Evolutionary conservation across 2,797 vertebrate species (phyloP), one percentile per base, ranked within the genome.

Genomic region (Glossophaga mutica): DNA sequence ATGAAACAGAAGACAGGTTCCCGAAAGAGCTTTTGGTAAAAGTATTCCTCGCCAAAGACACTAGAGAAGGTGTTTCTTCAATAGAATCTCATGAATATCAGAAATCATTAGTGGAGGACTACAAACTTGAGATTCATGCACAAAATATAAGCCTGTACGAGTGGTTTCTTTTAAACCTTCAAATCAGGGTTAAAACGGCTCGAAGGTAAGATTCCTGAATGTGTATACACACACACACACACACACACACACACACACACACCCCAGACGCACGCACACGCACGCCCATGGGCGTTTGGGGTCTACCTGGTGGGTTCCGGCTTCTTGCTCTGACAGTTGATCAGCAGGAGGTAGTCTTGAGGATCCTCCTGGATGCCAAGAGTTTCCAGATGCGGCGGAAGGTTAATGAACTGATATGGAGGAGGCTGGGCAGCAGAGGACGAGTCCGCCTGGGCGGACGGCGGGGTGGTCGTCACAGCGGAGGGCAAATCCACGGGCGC

Each of bases 261-360:
- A 10, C 24, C 32, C 24, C 5, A 0, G 62, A 34, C 34, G 3
- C 29, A 3, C 48, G 3, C 24, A 4, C 44, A 2, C 32, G 0
- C 29, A 5, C 29, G 4, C 11, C 4, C 5, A 24, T 3, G 2
- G 15, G 24, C 26, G 9, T 2, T 2, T 0, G 29, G 9, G 82
- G 68, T 62, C 98, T 97, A 99, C 99, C 99, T 99, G 98, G 98
- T 98, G 81, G 99, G 98, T 97, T 99, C 99, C 22, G 99, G 99
- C 98, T 99, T 99, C 99, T 99, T 99, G 99, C 99, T 99, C 98
- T 99, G 99, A 98, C 99, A 99, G 99, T 99, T 99, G 98, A 99
- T 99, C 96, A 99, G 98, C 99, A 99, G 99, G 98, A 99, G 98
- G 98, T 99, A 99, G 98, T 99, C 99, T 98, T 99, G 99, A 86